Evolutionary conservation across 1,140 invertebrate species (phyloP), one percentile per base, ranked within the genome.

Genomic region (Papilio polyxenes): DNA sequence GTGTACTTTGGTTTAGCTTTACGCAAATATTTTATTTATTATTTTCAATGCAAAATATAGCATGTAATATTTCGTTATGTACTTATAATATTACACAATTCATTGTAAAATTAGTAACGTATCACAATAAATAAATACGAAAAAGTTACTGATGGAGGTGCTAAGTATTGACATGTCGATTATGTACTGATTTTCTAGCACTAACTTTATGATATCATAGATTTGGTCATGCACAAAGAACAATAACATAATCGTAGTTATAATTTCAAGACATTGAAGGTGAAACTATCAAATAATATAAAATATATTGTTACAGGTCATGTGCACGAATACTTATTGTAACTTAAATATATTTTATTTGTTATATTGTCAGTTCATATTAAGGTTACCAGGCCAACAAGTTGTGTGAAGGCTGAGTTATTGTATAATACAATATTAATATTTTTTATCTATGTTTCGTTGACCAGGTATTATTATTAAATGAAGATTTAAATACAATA

Each of bases 321-420:
- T 72, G 13, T 72, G 23, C 31, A 17, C 65, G 65, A 72, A 65
- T 37, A 31, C 11, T 72, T 72, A 5, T 72, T 72, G 2, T 40
- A 37, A 72, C 65, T 72, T 13, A 72, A 72, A 72, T 37, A 37
- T 72, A 37, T 72, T 72, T 72, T 72, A 37, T 72, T 72, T 72
- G 11, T 72, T 40, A 40, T 72, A 31, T 72, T 72, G 65, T 72
- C 65, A 11, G 65, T 72, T 40, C 62, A 40, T 72, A 72, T 40
- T 72, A 72, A 72, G 65, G 65, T 72, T 72, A 72, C 31, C 65
- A 72, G 65, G 65, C 31, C 65, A 72, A 37, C 65, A 72, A 31
- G 65, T 72, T 72, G 65, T 17, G 65, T 72, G 65, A 72, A 72
- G 65, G 65, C 65, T 72, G 37, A 72, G 31, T 72, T 72, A 72